phyloP scores from a whole-genome alignment of 2,797 vertebrate species.

The Tachyglossus aculeatus region DNA sequence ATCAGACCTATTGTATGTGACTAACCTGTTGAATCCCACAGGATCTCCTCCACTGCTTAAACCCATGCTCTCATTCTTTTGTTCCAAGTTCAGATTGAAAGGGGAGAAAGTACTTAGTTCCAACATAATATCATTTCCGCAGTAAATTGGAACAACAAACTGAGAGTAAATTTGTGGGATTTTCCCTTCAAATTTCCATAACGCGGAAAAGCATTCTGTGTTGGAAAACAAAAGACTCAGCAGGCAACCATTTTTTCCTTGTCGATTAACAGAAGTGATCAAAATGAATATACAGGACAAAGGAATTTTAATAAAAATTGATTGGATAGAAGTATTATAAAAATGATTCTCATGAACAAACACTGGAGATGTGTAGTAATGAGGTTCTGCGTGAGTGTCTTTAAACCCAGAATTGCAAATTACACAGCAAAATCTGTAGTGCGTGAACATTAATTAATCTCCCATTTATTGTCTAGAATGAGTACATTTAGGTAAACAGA shows the following conservation, averaged over 20 bases:
- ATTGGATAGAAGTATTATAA: constrained; percentile 15
- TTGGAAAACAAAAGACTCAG: too few relatives aligned
- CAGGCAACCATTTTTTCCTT: background rate
- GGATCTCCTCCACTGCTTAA: background rate
- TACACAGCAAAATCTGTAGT: background rate
- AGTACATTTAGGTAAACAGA: background rate
- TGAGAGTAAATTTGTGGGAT: background rate
- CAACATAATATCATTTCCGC: background rate
- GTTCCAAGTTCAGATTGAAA: background rate
- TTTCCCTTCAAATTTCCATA: constrained; percentile 3
- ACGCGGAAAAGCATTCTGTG: background rate
- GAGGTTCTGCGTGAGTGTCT: too few relatives aligned
- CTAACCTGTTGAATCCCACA: background rate
- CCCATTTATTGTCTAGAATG: background rate
- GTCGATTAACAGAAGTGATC: constrained; percentile 29
- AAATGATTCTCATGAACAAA: constrained; percentile 23
- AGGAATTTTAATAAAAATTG: constrained; percentile 15
- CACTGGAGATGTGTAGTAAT: background rate
- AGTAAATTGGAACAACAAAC: constrained; percentile 2
- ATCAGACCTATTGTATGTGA: background rate
- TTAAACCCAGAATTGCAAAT: constrained; percentile 39
- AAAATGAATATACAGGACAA: background rate
- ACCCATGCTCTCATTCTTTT: background rate
- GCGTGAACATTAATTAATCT: constrained; percentile 31
- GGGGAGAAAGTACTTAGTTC: background rate